Conservation (phyloP, 37 sponge, comb jelly and placozoan genomes). For the Axinella damicornis region DNA sequence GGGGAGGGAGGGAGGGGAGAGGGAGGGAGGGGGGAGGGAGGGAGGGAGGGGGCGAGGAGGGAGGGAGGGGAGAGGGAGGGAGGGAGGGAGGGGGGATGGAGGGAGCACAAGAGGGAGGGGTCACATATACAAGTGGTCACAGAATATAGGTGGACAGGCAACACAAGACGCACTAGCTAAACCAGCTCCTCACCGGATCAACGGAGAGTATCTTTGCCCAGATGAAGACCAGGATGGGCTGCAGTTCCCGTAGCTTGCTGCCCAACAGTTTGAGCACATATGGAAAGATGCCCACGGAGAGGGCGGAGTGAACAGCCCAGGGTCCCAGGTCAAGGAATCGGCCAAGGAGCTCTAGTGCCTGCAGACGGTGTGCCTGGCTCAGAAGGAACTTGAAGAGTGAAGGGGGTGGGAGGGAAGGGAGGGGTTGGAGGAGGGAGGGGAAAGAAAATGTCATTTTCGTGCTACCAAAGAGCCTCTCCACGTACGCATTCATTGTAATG, state of each 20-base stretch:
- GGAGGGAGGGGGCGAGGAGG: too few species aligned
- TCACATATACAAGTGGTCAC: too few species aligned
- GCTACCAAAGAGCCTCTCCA: background rate
- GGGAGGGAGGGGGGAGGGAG: too few species aligned
- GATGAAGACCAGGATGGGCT: constrained; percentile 93
- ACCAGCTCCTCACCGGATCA: constrained; percentile 83
- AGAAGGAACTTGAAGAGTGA: constrained; percentile 84
- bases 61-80: too few species aligned
- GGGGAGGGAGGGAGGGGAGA: too few species aligned
- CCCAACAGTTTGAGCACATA: constrained; percentile 96
- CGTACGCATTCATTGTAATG: background rate
- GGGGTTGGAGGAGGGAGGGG: background rate
- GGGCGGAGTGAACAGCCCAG: constrained; percentile 89
- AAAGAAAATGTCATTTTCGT: background rate
- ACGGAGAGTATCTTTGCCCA: constrained; percentile 98
- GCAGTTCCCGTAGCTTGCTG: constrained; percentile 90
- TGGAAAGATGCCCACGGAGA: constrained; percentile 97
- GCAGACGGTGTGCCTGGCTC: constrained; percentile 89
- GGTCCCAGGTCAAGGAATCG: constrained; percentile 95
- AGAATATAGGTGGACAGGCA: too few species aligned
- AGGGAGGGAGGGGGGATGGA: too few species aligned
- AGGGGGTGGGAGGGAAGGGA: background rate
- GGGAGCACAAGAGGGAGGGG: too few species aligned
- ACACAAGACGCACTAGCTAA: too few species aligned
- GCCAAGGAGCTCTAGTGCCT: constrained; percentile 93